Conservation (phyloP, 2,888 invertebrate genomes). For the Ernsta delagoae region DNA sequence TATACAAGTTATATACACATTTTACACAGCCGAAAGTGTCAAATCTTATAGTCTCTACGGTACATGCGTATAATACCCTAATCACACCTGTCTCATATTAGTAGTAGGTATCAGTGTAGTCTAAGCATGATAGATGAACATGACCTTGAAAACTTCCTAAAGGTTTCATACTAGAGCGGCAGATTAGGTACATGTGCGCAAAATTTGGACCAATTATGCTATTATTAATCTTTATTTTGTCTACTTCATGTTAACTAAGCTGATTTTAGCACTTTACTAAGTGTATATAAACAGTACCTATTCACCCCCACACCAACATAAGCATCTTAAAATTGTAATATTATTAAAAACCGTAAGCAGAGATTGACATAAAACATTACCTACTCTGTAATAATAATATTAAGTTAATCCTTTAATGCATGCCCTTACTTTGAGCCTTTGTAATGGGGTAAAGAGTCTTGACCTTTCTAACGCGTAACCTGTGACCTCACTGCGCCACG, state of each 20-base stretch:
- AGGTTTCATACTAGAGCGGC: not conserved
- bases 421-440: slow-evolving; percentile 49
- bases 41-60: not conserved
- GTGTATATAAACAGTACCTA: too few species aligned
- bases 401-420: slow-evolving; percentile 49
- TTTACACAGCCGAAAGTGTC: not conserved
- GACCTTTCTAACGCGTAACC: slow-evolving; percentile 66
- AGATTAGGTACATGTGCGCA: too few species aligned
- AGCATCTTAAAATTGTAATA: not conserved
- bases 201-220: too few species aligned
- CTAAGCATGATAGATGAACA: not conserved
- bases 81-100: not conserved
- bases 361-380: too few species aligned
- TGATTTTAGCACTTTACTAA: not conserved
- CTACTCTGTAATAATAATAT: not conserved
- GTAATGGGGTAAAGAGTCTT: slow-evolving; percentile 50
- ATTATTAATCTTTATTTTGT: too few species aligned
- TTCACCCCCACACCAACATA: not conserved
- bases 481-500: slow-evolving; percentile 70
- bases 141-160: not conserved
- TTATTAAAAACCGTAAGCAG: too few species aligned
- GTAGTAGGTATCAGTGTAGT: not conserved
- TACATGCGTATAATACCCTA: not conserved
- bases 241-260: not conserved
- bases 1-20: too few species aligned